Evolutionary conservation across 2,113 vertebrate genomes (phyloP).

Genomic region (Microtus richardsoni): DNA sequence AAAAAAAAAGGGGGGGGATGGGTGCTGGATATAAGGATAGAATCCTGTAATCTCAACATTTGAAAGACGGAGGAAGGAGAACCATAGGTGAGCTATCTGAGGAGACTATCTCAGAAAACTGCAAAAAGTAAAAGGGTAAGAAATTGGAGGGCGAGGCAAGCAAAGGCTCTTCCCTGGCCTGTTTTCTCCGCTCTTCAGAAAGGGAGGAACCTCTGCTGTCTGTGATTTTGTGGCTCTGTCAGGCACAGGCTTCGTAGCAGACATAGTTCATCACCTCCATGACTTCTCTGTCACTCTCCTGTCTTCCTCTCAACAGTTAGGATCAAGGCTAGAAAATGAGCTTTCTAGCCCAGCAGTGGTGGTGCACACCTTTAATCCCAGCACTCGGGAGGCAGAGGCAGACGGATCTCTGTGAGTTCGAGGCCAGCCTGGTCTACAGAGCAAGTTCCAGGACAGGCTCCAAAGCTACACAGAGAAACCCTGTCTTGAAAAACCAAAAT

Average conservation of each 20-base stretch:
- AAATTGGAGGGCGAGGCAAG: not conserved
- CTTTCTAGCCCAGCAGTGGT: not conserved
- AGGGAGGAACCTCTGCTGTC: not conserved
- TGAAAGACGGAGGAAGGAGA: not conserved
- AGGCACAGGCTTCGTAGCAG: not conserved
- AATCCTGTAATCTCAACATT: not conserved
- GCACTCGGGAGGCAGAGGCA: no score
- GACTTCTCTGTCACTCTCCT: not conserved
- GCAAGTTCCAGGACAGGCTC: no score
- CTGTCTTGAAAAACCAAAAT: no score
- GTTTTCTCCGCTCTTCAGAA: not conserved
- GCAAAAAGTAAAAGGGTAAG: not conserved
- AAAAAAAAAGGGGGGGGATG: fast-evolving
- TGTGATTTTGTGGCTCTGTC: not conserved
- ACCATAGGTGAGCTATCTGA: no score
- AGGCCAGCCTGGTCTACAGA: no score
- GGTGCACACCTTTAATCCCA: no score
- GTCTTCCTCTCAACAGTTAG: not conserved
- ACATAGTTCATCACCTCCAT: not conserved
- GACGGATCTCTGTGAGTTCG: no score
- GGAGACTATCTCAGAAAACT: not conserved
- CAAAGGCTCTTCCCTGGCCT: not conserved
- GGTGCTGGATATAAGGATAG: not conserved
- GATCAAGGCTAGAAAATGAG: not conserved
- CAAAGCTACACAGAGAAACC: no score